Percentiles rank a stretch among this genome's conserved stretches.
Evolutionary conservation across 2,113 vertebrate genomes (phyloP).

Genomic region (Ceyx melanurus): DNA sequence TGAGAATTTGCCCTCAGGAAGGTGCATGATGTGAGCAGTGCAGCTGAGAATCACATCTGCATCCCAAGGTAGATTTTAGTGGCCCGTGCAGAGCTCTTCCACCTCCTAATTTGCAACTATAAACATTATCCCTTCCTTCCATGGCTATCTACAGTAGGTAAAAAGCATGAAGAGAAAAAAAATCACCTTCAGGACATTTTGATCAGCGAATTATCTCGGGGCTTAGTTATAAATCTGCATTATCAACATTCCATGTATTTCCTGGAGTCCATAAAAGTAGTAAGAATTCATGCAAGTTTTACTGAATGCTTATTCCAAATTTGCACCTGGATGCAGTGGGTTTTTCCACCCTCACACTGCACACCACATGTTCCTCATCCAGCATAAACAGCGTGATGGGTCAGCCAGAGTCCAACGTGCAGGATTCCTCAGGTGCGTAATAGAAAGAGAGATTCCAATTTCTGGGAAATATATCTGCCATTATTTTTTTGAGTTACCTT

Average conservation of each 20-base stretch:
- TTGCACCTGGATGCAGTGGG: slow-evolving; percentile 46
- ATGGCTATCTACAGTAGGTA: background rate
- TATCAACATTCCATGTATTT: background rate
- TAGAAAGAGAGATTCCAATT: slow-evolving; percentile 23
- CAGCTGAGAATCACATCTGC: background rate
- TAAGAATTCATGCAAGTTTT: background rate
- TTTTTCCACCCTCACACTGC: slow-evolving; percentile 48
- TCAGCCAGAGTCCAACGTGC: slow-evolving; percentile 62
- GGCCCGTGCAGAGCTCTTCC: background rate
- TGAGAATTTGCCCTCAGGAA: background rate
- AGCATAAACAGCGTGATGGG: slow-evolving; percentile 28
- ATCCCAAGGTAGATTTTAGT: background rate
- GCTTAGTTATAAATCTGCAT: background rate
- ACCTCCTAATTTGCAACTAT: background rate
- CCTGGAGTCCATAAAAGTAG: background rate
- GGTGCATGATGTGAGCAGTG: background rate
- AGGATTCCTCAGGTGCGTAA: slow-evolving; percentile 54
- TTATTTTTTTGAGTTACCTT: slow-evolving; percentile 24
- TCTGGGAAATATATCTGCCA: slow-evolving; percentile 42
- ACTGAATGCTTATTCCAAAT: slow-evolving; percentile 16
- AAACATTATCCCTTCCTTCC: background rate
- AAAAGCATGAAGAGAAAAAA: background rate
- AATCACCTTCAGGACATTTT: background rate
- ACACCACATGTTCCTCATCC: slow-evolving; percentile 58
- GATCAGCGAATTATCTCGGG: background rate